Conservation (phyloP, 2,113 vertebrate species). For the human region GRCh38 chr14:94761001-94761500, state of each 20-base stretch:
- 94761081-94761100: background rate
- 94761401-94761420: background rate
- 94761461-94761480: accelerated
- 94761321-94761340: background rate
- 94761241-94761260: background rate
- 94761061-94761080: background rate
- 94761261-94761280: background rate
- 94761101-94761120: background rate
- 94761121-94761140: background rate
- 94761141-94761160: background rate
- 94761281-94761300: background rate
- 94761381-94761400: background rate
- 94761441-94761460: accelerated
- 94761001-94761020: background rate
- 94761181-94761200: background rate
- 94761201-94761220: background rate
- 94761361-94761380: background rate
- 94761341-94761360: background rate
- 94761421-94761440: accelerated
- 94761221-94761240: background rate
- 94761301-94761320: background rate
- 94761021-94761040: background rate
- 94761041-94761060: background rate
- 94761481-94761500: accelerated
- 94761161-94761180: background rate